Evolutionary conservation across 2,888 invertebrate species (phyloP), one percentile per base, ranked within the genome.

Genomic region (Pachycephus smyrnensis): DNA sequence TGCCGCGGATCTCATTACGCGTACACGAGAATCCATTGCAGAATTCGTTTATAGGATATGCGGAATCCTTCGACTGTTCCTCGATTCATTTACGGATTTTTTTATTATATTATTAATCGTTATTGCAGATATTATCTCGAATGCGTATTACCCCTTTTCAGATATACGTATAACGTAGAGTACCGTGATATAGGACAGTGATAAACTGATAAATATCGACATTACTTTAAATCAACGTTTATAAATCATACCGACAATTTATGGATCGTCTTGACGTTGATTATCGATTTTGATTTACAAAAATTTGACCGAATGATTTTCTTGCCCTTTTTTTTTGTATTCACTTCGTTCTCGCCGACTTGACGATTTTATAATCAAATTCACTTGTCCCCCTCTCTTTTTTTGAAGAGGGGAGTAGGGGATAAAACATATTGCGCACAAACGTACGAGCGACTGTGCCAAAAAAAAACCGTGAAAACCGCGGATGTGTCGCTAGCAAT

Each of bases 371-470:
- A 31, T 71, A 71, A 69, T 69, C 32, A 69, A 69, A 32, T 9
- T 32, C 69, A 15, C 69, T 69, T 6, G 32, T 69, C 3, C 6
- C 15, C 4, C 15, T 69, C 15, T 40, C 40, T n/a, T 15, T 40
- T 40, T 40, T 40, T 40, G 15, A 40, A 40, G 40, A 40, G 40
- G 40, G 40, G 40, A 40, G 12, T 6, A 40, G 40, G 40, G 6
- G 40, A 15, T 40, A 6, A 40, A 12, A 11, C 12, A 69, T 31
- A 69, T 69, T 69, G 69, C 69, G 69, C 69, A 69, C 69, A 69
- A 69, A 69, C 69, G 69, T 69, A 69, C 30, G 69, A 31, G 68
- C 73, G 30, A 73, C 71, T 31, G 75, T 77, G 77, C 77, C 71
- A 75, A 71, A n/a, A 75, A 71, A n/a, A 35, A 30, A 11, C 33